Evolutionary conservation across 2,113 vertebrate species (phyloP).

Genomic region (Prunella himalayana): DNA sequence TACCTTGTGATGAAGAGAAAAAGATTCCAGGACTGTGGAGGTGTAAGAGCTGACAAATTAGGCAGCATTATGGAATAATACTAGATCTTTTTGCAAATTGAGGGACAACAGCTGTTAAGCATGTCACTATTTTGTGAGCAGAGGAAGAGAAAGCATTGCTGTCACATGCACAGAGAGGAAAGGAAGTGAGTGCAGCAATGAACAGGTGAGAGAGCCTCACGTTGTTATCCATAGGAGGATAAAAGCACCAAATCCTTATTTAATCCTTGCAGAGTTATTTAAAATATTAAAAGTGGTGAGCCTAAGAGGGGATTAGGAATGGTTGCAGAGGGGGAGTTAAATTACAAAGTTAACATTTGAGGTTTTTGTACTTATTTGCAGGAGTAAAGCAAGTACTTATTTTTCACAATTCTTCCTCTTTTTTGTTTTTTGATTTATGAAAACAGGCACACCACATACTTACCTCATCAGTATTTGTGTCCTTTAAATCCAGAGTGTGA

Average conservation of each 20-base stretch:
- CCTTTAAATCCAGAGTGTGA: background rate
- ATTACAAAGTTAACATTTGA: background rate
- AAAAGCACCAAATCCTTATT: slow-evolving; percentile 43
- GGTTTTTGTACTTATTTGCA: background rate
- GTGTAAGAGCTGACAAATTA: slow-evolving; percentile 14
- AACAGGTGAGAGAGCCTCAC: background rate
- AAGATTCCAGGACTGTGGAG: background rate
- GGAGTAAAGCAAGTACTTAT: background rate
- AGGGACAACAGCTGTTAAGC: slow-evolving; percentile 16
- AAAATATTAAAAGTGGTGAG: slow-evolving; percentile 51
- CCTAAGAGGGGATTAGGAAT: slow-evolving; percentile 18
- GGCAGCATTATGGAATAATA: background rate
- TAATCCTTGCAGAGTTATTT: slow-evolving; percentile 54
- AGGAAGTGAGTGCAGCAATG: background rate
- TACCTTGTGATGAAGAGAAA: background rate
- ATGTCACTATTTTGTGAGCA: background rate
- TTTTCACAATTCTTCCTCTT: background rate
- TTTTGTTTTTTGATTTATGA: background rate
- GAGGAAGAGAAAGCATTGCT: background rate
- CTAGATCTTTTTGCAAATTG: slow-evolving; percentile 23
- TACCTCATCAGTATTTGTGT: background rate
- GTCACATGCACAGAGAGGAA: background rate
- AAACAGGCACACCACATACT: background rate
- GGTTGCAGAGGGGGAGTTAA: background rate
- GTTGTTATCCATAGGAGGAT: background rate